These are phyloP conservation scores for Drosophila nasuta DNA, from an alignment of 1,140 invertebrate species.

Conservation along the genomic window DNA sequence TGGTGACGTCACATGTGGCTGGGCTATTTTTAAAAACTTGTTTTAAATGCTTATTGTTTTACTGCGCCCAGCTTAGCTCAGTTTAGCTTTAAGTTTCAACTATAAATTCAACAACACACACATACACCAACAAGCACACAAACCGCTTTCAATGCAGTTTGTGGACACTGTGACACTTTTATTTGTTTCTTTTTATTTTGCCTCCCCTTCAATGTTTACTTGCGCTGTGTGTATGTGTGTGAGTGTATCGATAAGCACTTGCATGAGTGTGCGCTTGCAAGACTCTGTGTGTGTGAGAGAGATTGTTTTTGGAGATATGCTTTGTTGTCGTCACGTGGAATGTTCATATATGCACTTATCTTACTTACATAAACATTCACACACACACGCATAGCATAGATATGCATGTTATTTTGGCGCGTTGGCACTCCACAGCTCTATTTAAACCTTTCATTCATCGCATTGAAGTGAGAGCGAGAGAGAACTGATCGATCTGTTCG, in stretches of 20 bases:
- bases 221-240: conserved; percentile 11
- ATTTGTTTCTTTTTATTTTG: conserved; percentile 43
- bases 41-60: conserved; percentile 66
- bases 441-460: conserved; percentile 14
- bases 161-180: conserved; percentile 21
- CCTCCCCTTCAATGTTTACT: conserved; percentile 46
- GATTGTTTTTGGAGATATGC: conserved; percentile 53
- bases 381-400: conserved; percentile 7
- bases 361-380: conserved; percentile 12
- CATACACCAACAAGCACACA: neutral
- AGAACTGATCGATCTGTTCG: neutral
- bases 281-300: conserved; percentile 1
- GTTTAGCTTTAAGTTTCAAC: conserved; percentile 40
- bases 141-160: conserved; percentile 28
- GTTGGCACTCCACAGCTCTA: conserved; percentile 20
- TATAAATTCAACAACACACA: conserved; percentile 6
- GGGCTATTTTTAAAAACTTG: conserved; percentile 69
- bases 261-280: conserved; percentile 6
- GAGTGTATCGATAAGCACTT: conserved; percentile 5
- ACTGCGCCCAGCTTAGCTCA: conserved; percentile 31
- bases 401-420: conserved; percentile 42
- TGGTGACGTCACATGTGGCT: conserved; percentile 72
- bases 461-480: neutral
- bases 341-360: conserved; percentile 19
- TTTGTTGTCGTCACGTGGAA: conserved; percentile 70